Conservation (phyloP, 2,888 invertebrate genomes). For the Sesia bembeciformis region DNA sequence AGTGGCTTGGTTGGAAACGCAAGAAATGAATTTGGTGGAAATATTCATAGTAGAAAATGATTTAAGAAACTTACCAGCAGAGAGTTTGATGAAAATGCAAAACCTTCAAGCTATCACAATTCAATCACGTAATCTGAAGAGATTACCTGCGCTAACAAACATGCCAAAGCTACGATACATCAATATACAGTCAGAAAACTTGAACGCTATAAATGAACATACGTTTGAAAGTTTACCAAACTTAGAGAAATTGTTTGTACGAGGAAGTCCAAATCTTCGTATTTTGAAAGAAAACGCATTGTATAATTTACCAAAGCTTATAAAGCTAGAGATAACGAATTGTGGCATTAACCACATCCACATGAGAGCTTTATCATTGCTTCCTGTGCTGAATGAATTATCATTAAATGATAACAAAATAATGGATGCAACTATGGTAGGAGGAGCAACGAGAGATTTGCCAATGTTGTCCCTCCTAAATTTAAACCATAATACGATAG, state of each 20-base stretch:
- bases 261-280: slow-evolving; percentile 78
- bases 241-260: slow-evolving; percentile 83
- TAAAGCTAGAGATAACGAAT: slow-evolving; percentile 82
- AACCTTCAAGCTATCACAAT: slow-evolving; percentile 88
- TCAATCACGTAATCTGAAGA: slow-evolving; percentile 83
- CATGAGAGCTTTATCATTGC: slow-evolving; percentile 80
- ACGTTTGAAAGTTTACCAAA: slow-evolving; percentile 82
- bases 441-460: slow-evolving; percentile 83
- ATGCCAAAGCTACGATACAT: slow-evolving; percentile 82
- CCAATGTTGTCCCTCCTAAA: slow-evolving; percentile 81
- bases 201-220: slow-evolving; percentile 78
- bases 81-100: slow-evolving; percentile 82
- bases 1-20: slow-evolving; percentile 85
- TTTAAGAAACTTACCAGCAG: slow-evolving; percentile 83
- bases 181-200: slow-evolving; percentile 79
- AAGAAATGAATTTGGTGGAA: slow-evolving; percentile 85
- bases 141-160: slow-evolving; percentile 82
- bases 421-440: slow-evolving; percentile 86
- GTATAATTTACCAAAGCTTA: slow-evolving; percentile 79
- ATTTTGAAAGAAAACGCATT: slow-evolving; percentile 83
- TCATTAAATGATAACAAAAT: slow-evolving; percentile 83
- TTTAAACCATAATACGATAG: slow-evolving; percentile 82
- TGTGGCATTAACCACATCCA: slow-evolving; percentile 87
- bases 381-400: slow-evolving; percentile 82
- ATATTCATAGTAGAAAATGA: slow-evolving; percentile 90